Base-by-base conservation (phyloP, 2,797 vertebrate species). In the Peromyscus aztecus region DNA sequence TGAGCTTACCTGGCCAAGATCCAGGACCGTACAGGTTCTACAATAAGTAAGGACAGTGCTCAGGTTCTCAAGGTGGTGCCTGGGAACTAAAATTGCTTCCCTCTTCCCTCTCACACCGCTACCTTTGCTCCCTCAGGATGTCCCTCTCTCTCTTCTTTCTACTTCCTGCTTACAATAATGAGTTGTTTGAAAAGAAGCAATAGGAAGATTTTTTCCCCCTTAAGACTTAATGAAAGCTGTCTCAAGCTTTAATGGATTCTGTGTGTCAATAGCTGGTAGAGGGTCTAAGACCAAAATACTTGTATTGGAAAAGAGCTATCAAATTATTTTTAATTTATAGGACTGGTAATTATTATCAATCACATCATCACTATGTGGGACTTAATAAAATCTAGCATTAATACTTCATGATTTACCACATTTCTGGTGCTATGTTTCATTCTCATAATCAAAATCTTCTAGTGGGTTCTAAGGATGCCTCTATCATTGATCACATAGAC, bases 341-440 rank as follows among this genome's bases (percentile, higher is more conserved):
- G 8, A 94, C 57, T 49, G 73, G 81, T 92, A 24, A 57, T 89
- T 76, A 59, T 89, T 63, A 63, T 85, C 49, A 80, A 63, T 85
- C 49, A 80, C n/a, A 81, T 65, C 49, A 75, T 80, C 46, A 59
- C 81, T 59, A 0, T 59, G 10, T 49, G 55, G 29, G n/a, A 65
- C 23, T 63, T 93, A 87, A 37, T 69, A 77, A 63, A 89, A 86
- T 63, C 87, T 67, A 24, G 0, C 27, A 13, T 82, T 11, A 67
- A 27, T 46, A 63, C 52, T 69, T 91, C 67, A 94, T 59, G 49
- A 63, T 52, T 43, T 61, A 76, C 21, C 11, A 19, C 90, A 9
- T 93, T 75, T 89, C 52, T 94, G 49, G 6, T 67, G 43, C n/a
- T 34, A 23, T 17, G 37, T 91, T 83, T 91, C n/a, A 59, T 93